Conservation (phyloP, 2,797 vertebrate genomes). For the Glyptemys insculpta region DNA sequence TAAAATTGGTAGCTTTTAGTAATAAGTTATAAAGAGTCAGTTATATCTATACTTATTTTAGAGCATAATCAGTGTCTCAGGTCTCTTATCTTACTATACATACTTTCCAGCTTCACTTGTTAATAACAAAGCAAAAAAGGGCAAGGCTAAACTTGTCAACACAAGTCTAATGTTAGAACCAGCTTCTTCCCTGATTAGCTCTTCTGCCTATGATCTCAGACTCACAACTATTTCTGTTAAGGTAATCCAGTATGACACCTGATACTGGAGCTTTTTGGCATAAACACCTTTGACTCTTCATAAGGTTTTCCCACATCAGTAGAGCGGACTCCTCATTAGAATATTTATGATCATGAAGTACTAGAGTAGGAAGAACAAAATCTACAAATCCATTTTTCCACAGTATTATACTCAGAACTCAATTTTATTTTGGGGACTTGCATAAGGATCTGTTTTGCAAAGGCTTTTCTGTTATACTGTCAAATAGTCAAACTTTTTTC, state of each 20-base stretch:
- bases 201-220: slow-evolving; percentile 54
- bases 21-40: background rate
- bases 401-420: background rate
- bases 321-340: background rate
- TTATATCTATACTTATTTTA: background rate
- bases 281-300: slow-evolving; percentile 17
- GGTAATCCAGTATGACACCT: slow-evolving; percentile 25
- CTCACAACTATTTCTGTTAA: slow-evolving; percentile 36
- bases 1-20: background rate
- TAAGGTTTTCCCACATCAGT: background rate
- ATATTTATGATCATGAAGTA: background rate
- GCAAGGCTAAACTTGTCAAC: slow-evolving; percentile 26
- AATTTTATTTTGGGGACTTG: background rate
- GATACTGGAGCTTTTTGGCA: slow-evolving; percentile 43
- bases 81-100: background rate
- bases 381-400: background rate
- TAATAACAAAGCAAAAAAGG: background rate
- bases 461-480: background rate
- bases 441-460: background rate
- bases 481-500: background rate
- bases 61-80: background rate
- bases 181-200: slow-evolving; percentile 12
- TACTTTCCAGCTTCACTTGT: background rate
- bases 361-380: background rate
- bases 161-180: slow-evolving; percentile 48